Evolutionary conservation across 92 coral and sea anemone species (phyloP), one percentile per base, ranked within the genome.

Genomic region (Scolanthus callimorphus): DNA sequence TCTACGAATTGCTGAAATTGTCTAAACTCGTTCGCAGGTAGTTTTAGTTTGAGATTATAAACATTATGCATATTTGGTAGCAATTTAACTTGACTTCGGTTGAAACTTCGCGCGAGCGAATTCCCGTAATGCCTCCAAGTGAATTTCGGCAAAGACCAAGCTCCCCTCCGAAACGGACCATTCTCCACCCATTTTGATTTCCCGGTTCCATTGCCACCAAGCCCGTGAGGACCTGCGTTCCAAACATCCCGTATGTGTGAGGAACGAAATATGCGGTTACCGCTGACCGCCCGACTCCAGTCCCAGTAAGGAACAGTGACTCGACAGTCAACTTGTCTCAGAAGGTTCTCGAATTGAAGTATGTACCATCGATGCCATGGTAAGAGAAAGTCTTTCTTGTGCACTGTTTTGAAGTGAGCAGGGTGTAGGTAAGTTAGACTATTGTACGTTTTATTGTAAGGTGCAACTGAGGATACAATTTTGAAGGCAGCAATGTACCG

Each of bases 341-440:
- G 65, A 24, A 74, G 52, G 51, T 85, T 85, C 46, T 85, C 94
- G 21, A 80, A 56, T 29, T 70, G 62, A 39, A 85, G 55, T 25
- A 81, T 66, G 43, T 52, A 85, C 29, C 65, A 58, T 30, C 94
- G 72, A 45, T 85, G 83, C 94, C 94, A 85, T 9, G 94, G 94
- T n/a, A 85, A 60, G 51, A 80, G 80, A 24, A 69, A 64, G 25
- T 56, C 61, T 28, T 44, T 27, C 10, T 28, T 55, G 37, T 76
- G 75, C 0, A 78, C 62, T 17, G 30, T 31, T 9, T 39, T 38
- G 10, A 29, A 34, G 13, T 23, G 15, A 29, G 19, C 13, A n/a
- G 49, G 59, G 55, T 83, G 65, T 0, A 31, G 11, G 1, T 29
- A 17, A 1, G 46, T 66, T 20, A 70, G 30, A 37, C 49, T 59